These are phyloP conservation scores for Laterallus jamaicensis DNA, from an alignment of 2,113 vertebrate species.

Conservation along the genomic window DNA sequence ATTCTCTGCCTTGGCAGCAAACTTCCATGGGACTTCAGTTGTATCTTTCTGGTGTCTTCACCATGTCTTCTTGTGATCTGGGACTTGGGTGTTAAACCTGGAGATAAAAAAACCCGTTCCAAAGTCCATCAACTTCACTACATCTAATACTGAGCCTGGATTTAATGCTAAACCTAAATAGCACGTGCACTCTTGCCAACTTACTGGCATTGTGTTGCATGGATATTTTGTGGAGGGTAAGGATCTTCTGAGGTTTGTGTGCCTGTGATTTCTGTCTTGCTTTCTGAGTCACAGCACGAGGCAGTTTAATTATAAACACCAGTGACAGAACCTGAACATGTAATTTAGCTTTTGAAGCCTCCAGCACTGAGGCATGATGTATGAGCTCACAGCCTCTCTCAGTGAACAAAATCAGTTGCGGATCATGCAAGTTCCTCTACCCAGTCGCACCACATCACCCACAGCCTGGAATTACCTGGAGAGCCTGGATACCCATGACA, in stretches of 20 bases:
- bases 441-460: neutral
- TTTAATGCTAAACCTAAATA: neutral
- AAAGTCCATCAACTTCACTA: neutral
- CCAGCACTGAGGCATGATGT: neutral
- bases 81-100: neutral
- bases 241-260: neutral
- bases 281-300: neutral
- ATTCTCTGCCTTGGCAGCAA: neutral
- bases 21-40: neutral
- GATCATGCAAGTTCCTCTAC: neutral
- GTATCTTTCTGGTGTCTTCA: neutral
- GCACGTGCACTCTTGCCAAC: neutral
- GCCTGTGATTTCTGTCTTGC: neutral
- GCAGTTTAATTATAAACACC: neutral
- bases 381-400: neutral
- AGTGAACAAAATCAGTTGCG: neutral
- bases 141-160: neutral
- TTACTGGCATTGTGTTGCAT: neutral
- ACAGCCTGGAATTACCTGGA: neutral
- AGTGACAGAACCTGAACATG: neutral
- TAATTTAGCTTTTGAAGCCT: neutral
- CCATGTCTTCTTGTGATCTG: neutral
- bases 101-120: rapidly evolving
- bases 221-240: neutral
- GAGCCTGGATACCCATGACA: neutral